Conservation (phyloP, 2,113 vertebrate genomes). For the Anolis carolinensis region DNA sequence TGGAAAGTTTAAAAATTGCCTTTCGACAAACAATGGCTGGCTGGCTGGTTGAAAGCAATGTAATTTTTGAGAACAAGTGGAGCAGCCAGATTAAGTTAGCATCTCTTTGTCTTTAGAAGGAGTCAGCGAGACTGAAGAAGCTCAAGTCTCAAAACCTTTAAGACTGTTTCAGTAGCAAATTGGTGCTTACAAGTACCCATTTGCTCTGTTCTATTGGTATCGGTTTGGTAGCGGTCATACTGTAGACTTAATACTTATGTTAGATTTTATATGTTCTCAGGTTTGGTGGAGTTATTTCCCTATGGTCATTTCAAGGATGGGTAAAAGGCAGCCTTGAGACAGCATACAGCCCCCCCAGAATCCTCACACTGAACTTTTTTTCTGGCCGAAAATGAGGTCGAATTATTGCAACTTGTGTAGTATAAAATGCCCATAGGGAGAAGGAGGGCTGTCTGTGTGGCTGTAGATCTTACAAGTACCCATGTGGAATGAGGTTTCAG, state of each 20-base stretch:
- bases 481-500: not conserved
- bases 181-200: too few species aligned
- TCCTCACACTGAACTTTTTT: too few species aligned
- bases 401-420: not conserved
- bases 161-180: too few species aligned
- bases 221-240: too few species aligned
- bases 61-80: not conserved
- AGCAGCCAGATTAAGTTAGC: not conserved
- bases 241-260: too few species aligned
- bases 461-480: not conserved
- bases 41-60: not conserved
- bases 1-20: not conserved
- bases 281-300: too few species aligned
- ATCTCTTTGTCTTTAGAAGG: not conserved
- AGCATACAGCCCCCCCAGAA: too few species aligned
- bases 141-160: not conserved
- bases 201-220: too few species aligned
- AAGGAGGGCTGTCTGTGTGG: not conserved
- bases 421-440: not conserved
- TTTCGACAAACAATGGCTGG: not conserved
- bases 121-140: not conserved
- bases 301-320: too few species aligned
- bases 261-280: too few species aligned
- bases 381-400: too few species aligned
- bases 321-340: too few species aligned